Base-by-base conservation (phyloP, 2,888 invertebrate species). In the Drosophila hamatofila region DNA sequence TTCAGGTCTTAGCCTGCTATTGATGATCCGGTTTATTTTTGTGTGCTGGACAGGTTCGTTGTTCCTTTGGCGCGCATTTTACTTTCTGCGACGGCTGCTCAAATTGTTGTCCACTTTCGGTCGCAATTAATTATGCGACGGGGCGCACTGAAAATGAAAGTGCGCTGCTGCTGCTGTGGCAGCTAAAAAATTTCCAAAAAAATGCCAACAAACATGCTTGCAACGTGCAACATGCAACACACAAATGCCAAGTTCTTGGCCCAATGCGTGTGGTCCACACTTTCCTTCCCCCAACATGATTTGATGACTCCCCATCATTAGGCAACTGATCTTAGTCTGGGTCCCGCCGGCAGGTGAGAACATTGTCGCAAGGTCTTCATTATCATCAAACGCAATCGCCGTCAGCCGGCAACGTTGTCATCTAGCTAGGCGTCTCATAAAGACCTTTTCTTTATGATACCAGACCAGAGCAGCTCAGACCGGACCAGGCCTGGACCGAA, bases 101-200 rank as follows among this genome's bases (percentile, higher is more conserved):
- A 86, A 86, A 87, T 83, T 68, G 87, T 87, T 78, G 82, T 87
- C 89, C 88, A 89, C 87, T 87, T 87, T 87, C 86, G 88, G 90
- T 88, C 90, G 90, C 90, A 90, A 87, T 87, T 90, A 87, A 87
- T 87, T 90, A 87, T 87, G 89, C 90, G 75, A 75, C 80, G 81
- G 48, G 48, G 55, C 56, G 78, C 71, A 76, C 78, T 89, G 86
- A 87, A 87, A 87, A 87, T 87, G 86, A 87, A 87, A 87, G 86
- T 87, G 89, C 83, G 72, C 76, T 57, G 41, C 60, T 16, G 35
- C 16, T 8, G 30, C 30, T 8, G 30, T 8, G 3, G 14, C 41
- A 30, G n/a, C n/a, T 41, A 23, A n/a, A 21, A 41, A 35, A 59
- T 59, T 63, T 56, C 52, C 58, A 62, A 56, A 35, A 48, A n/a